A percentile compares a stretch with the other conserved stretches of the same genome.
Conservation (phyloP, 2,888 invertebrate genomes). For the Xestia rhomboidea region DNA sequence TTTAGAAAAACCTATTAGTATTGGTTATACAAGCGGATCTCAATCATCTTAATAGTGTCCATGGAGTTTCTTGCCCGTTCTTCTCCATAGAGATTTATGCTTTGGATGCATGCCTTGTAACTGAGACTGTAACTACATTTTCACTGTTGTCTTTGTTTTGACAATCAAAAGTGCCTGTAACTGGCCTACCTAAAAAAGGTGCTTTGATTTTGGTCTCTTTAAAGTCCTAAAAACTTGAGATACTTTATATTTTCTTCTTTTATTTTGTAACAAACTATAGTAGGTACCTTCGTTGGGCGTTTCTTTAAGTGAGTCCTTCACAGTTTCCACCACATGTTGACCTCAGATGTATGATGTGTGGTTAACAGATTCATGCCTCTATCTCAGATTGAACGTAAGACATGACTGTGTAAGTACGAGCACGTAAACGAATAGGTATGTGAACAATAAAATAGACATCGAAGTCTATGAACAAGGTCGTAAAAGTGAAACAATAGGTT, state of each 20-base stretch:
- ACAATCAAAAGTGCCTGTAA: too few species aligned
- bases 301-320: neutral
- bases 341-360: slow-evolving; percentile 16
- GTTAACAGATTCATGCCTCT: slow-evolving; percentile 4
- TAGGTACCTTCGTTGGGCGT: neutral
- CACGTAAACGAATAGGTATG: neutral
- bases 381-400: neutral
- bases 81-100: too few species aligned
- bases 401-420: neutral
- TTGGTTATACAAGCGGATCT: neutral
- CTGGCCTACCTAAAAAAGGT: too few species aligned
- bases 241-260: too few species aligned
- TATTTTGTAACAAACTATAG: neutral
- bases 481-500: slow-evolving; percentile 28
- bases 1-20: neutral
- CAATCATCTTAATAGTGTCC: neutral
- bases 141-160: too few species aligned
- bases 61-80: too few species aligned
- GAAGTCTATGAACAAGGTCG: slow-evolving; percentile 1
- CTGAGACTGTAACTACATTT: too few species aligned
- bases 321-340: slow-evolving; percentile 27
- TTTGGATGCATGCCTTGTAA: too few species aligned
- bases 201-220: neutral
- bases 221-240: neutral
- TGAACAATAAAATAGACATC: slow-evolving; percentile 10